Percentiles rank a stretch among this genome's conserved stretches.
Evolutionary conservation across 2,888 invertebrate genomes (phyloP).

Genomic region (Aleiodes alternator): DNA sequence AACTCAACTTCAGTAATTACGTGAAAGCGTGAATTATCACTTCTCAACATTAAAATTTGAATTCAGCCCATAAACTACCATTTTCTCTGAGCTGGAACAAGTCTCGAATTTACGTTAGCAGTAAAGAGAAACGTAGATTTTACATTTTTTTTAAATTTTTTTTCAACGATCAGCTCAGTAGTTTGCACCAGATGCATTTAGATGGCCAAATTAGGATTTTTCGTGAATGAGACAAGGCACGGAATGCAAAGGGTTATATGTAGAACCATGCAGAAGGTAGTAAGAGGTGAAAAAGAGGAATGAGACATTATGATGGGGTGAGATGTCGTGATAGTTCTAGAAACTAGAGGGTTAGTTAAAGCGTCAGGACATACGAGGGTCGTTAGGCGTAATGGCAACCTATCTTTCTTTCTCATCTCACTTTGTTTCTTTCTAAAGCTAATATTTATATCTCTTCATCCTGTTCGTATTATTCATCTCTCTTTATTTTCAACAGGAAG

Average conservation of each 20-base stretch:
- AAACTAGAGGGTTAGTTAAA: slow-evolving; percentile 31
- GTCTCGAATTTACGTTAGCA: too few species aligned
- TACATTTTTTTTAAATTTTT: slow-evolving; percentile 18
- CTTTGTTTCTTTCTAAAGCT: slow-evolving; percentile 5
- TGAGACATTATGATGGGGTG: slow-evolving; percentile 29
- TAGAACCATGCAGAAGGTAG: slow-evolving; percentile 1
- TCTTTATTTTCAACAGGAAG: too few species aligned
- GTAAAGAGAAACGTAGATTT: slow-evolving; percentile 8
- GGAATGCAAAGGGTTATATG: slow-evolving; percentile 21
- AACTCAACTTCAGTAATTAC: too few species aligned
- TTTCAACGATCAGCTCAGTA: slow-evolving; percentile 59
- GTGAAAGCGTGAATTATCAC: too few species aligned
- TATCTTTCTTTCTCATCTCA: slow-evolving; percentile 47
- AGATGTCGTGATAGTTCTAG: slow-evolving; percentile 23
- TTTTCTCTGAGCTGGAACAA: too few species aligned
- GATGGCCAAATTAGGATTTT: slow-evolving; percentile 68
- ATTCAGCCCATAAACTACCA: too few species aligned
- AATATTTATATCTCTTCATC: slow-evolving; percentile 26
- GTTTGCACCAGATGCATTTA: slow-evolving; percentile 66
- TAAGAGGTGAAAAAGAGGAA: slow-evolving; percentile 20
- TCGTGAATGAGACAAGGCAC: slow-evolving; percentile 54
- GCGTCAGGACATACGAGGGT: slow-evolving; percentile 55
- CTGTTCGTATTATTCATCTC: neutral
- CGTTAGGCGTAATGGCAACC: slow-evolving; percentile 61
- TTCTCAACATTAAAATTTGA: too few species aligned